Evolutionary conservation across 2,797 vertebrate genomes (phyloP).

Genomic region (Alfaro cultratus): DNA sequence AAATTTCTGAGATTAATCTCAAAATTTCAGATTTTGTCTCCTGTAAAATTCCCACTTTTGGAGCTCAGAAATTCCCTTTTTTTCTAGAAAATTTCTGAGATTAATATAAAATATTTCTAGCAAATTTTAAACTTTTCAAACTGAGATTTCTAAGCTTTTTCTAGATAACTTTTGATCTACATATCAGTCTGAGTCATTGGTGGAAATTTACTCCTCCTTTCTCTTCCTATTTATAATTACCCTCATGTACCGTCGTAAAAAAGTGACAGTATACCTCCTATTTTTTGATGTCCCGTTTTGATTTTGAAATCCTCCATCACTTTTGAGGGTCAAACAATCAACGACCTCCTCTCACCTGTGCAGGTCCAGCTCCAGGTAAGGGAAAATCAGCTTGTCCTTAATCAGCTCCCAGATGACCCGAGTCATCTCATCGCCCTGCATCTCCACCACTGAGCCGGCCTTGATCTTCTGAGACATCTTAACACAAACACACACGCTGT

Average conservation of each 20-base stretch:
- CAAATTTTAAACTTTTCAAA: too few relatives aligned
- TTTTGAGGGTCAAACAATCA: background rate
- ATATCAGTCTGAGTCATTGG: too few relatives aligned
- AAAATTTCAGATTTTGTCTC: too few relatives aligned
- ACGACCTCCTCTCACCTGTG: constrained; percentile 86
- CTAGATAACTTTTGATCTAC: too few relatives aligned
- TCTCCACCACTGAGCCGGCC: constrained; percentile 95
- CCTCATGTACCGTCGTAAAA: background rate
- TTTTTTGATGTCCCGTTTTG: background rate
- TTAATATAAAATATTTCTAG: too few relatives aligned
- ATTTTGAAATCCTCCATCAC: background rate
- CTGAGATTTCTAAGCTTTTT: too few relatives aligned
- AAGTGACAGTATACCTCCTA: background rate
- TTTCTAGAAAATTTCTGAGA: too few relatives aligned
- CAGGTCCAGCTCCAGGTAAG: constrained; percentile 92
- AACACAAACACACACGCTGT: background rate
- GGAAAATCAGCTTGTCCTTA: constrained; percentile 96
- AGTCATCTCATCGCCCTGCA: constrained; percentile 99
- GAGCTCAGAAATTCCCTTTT: too few relatives aligned
- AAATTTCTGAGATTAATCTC: too few relatives aligned
- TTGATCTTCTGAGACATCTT: constrained; percentile 92
- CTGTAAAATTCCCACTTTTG: too few relatives aligned
- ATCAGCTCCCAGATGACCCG: constrained; percentile 98
- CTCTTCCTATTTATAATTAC: too few relatives aligned
- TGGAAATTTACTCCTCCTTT: too few relatives aligned